Evolutionary conservation across 2,888 invertebrate species (phyloP).

Genomic region (Reticulitermes lucifugus): DNA sequence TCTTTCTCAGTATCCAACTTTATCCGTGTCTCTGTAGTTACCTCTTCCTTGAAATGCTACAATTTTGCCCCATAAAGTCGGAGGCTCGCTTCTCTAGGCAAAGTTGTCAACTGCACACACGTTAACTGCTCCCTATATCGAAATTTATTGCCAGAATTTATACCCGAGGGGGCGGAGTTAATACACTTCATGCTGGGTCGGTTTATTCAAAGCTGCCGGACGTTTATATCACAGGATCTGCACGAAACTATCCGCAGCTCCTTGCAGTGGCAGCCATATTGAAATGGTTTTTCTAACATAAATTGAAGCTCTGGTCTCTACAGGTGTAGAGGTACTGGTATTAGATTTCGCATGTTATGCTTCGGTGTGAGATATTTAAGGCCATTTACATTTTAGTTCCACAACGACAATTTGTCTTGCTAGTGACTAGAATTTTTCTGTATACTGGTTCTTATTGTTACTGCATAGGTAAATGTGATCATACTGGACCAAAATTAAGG

Average conservation of each 20-base stretch:
- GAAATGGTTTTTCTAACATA: not conserved
- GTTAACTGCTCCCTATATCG: conserved; percentile 51
- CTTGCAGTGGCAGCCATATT: not conserved
- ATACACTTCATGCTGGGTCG: conserved; percentile 43
- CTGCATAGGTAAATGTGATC: no score
- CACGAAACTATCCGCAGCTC: not conserved
- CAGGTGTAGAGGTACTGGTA: no score
- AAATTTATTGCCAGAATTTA: conserved; percentile 53
- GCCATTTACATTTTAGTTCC: no score
- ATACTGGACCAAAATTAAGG: no score
- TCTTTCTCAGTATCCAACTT: conserved; percentile 39
- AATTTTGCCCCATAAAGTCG: conserved; percentile 51
- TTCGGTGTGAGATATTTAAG: no score
- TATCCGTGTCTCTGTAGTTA: conserved; percentile 42
- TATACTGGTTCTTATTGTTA: no score
- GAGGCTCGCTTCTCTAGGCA: conserved; percentile 19
- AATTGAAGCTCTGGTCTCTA: not conserved
- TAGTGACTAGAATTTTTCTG: no score
- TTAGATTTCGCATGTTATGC: no score
- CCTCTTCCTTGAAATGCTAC: conserved; percentile 46
- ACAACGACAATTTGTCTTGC: no score
- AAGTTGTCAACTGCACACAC: conserved; percentile 49
- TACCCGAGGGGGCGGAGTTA: conserved; percentile 43
- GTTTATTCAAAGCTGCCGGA: conserved; percentile 26
- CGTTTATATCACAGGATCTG: conserved; percentile 34